These are phyloP conservation scores for Drosophila hydei DNA, from an alignment of 1,140 invertebrate species.

Conservation along the genomic window DNA sequence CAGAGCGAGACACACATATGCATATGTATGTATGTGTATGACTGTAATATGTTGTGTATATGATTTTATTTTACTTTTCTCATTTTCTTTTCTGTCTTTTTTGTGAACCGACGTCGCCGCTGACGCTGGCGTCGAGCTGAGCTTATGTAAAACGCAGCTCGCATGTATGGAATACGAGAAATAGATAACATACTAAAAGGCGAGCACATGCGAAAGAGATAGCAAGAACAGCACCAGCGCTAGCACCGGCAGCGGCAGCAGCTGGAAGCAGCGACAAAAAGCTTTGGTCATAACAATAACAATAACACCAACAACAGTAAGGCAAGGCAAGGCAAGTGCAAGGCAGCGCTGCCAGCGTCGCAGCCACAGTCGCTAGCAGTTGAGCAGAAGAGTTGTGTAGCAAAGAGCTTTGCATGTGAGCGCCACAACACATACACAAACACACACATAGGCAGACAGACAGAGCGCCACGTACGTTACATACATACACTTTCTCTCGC, in stretches of 20 bases:
- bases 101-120: conserved; percentile 4
- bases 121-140: conserved; percentile 28
- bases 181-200: conserved; percentile 82
- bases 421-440: conserved; percentile 12
- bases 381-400: conserved; percentile 73
- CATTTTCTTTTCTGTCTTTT: conserved; percentile 9
- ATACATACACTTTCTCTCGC: conserved; percentile 34
- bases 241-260: conserved; percentile 22
- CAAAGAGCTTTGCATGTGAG: conserved; percentile 47
- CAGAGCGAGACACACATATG: conserved; percentile 53
- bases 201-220: conserved; percentile 74
- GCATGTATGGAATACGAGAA: conserved; percentile 69
- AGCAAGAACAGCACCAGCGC: conserved; percentile 28
- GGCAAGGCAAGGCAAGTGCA: conserved; percentile 24
- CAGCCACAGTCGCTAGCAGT: conserved; percentile 39
- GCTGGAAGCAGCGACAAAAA: conserved; percentile 49
- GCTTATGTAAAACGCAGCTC: conserved; percentile 67
- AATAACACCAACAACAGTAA: conserved; percentile 26
- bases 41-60: conserved; percentile 79
- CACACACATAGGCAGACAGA: conserved; percentile 45
- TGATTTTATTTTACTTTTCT: conserved; percentile 63
- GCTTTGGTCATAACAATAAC: conserved; percentile 31
- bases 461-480: conserved; percentile 63
- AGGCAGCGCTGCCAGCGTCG: conserved; percentile 43
- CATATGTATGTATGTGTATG: conserved; percentile 48